Evolutionary conservation across 2,888 invertebrate genomes (phyloP).

Genomic region (Aproaerema taeniolella): DNA sequence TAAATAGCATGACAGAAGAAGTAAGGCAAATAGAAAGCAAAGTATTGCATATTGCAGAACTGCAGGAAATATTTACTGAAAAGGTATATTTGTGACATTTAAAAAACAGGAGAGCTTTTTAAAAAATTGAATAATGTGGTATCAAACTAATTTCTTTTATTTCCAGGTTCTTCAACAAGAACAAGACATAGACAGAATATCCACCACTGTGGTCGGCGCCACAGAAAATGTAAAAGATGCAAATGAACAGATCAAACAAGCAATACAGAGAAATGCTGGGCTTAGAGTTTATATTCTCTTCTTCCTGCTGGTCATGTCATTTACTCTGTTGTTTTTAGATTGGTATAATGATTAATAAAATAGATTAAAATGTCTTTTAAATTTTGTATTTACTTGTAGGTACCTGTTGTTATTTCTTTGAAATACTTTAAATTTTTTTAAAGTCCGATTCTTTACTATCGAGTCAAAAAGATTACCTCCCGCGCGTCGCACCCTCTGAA

Average conservation of each 20-base stretch:
- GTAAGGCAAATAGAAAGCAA: slow-evolving; percentile 93
- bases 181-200: slow-evolving; percentile 93
- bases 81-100: slow-evolving; percentile 72
- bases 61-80: slow-evolving; percentile 98
- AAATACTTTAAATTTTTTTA: no score
- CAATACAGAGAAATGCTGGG: slow-evolving; percentile 97
- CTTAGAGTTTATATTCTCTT: slow-evolving; percentile 96
- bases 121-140: not conserved
- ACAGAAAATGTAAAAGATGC: slow-evolving; percentile 98
- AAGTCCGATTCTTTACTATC: no score
- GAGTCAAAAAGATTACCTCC: no score
- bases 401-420: not conserved
- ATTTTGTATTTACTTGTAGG: not conserved
- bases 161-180: slow-evolving; percentile 91
- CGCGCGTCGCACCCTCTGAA: no score
- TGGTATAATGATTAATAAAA: slow-evolving; percentile 97
- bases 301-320: slow-evolving; percentile 96
- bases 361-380: no score
- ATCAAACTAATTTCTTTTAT: no score
- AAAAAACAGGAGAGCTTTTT: not conserved
- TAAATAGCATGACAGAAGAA: slow-evolving; percentile 93
- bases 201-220: slow-evolving; percentile 91
- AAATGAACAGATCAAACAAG: slow-evolving; percentile 97
- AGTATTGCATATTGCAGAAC: slow-evolving; percentile 95
- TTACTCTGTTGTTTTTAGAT: slow-evolving; percentile 96